A percentile compares a stretch with the other conserved stretches of the same genome.
These are phyloP conservation scores for Byasa hedistus DNA, from an alignment of 2,888 invertebrate genomes.

Conservation along the genomic window DNA sequence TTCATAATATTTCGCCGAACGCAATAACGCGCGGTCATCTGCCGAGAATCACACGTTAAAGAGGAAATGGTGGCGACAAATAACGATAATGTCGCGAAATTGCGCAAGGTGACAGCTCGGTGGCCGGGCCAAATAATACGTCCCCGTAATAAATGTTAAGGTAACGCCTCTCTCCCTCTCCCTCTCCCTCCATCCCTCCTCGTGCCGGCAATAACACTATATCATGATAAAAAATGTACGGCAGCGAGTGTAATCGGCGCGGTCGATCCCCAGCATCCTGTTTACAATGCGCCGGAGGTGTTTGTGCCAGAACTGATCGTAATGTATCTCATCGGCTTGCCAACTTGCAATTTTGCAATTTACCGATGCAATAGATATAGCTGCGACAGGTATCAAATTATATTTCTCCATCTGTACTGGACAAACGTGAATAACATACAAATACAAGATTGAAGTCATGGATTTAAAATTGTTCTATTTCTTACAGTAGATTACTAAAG, in stretches of 20 bases:
- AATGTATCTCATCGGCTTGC: slow-evolving; percentile 12
- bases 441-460: no score
- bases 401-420: not conserved
- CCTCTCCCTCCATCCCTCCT: no score
- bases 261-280: slow-evolving; percentile 23
- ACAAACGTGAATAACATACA: no score
- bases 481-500: no score
- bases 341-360: slow-evolving; percentile 15
- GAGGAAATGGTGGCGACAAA: slow-evolving; percentile 22
- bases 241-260: slow-evolving; percentile 20
- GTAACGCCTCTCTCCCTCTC: slow-evolving; percentile 20
- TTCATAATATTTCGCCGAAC: not conserved
- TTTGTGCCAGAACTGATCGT: slow-evolving; percentile 22
- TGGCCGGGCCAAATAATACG: slow-evolving; percentile 34
- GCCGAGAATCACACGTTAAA: slow-evolving; percentile 15
- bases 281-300: slow-evolving; percentile 22
- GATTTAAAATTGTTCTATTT: no score
- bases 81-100: slow-evolving; percentile 18
- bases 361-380: not conserved
- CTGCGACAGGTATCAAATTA: not conserved
- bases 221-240: slow-evolving; percentile 33
- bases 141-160: slow-evolving; percentile 32
- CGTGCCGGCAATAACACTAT: slow-evolving; percentile 33
- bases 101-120: slow-evolving; percentile 28
- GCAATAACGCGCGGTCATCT: slow-evolving; percentile 14